Base-by-base conservation (phyloP, 2,888 invertebrate genomes). In the Micoletzkya japonica region DNA sequence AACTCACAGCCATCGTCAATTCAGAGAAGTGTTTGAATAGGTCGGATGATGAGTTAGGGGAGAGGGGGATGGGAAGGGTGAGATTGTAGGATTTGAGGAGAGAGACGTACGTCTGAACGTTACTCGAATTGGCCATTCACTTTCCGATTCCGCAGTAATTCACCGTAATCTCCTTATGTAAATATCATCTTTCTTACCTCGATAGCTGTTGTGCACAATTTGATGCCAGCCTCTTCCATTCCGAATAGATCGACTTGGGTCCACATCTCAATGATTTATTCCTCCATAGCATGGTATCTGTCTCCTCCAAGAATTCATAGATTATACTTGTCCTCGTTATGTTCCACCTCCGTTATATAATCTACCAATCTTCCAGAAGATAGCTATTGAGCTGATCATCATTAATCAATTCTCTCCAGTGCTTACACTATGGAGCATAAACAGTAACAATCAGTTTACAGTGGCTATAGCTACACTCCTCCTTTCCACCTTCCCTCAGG, bases 121-220 rank as follows among this genome's bases (percentile, higher is more conserved):
- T n/a, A n/a, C n/a, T n/a, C n/a, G n/a, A n/a, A n/a, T n/a, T n/a
- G n/a, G 20, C 6, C 52, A 52, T 6, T 7, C n/a, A n/a, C 14
- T 20, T 10, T 39, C 39, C 39, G 17, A 39, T 39, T 39, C 39
- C 17, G 39, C 39, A 39, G 7, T 39, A 39, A 39, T 10, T 10
- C 39, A 17, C 39, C 17, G 39, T 39, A 17, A 10, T 39, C 6
- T 39, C 6, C 17, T 39, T 17, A 39, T 10, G 39, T 10, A 10
- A 39, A 6, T 39, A 10, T 17, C 6, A 6, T 39, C 39, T 39
- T 17, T 39, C 24, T 52, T 32, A 78, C 76, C 69, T 70, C 28
- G 17, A 80, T 71, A 17, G 82, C 80, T 4, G 72, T 74, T 26
- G 76, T 72, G 37, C 79, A 78, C 56, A 82, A 49, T 52, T 76